A percentile compares a stretch with the other conserved stretches of the same genome.
Evolutionary conservation across 92 coral and sea anemone species (phyloP).

Genomic region (Palythoa grandis): DNA sequence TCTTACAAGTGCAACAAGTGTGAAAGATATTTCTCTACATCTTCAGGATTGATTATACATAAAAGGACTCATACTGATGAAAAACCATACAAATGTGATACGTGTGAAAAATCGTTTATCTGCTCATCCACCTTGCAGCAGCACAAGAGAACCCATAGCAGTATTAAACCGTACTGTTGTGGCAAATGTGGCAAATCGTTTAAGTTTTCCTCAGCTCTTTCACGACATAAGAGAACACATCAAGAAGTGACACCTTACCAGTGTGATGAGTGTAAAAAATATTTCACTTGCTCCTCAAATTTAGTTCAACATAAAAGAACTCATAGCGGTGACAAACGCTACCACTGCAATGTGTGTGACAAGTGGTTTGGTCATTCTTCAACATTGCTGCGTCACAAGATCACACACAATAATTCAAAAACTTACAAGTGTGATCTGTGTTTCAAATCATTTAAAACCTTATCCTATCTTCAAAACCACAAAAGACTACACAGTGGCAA

Average conservation of each 20-base stretch:
- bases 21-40: background rate
- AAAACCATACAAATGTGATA: background rate
- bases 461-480: background rate
- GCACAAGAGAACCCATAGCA: background rate
- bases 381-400: background rate
- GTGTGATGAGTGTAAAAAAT: background rate
- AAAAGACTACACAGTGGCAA: background rate
- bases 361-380: slow-evolving; percentile 7
- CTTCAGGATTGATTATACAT: background rate
- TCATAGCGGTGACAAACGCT: background rate
- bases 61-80: background rate
- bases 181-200: background rate
- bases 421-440: background rate
- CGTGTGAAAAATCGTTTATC: background rate
- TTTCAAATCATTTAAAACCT: background rate
- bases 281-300: background rate
- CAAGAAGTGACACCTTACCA: background rate
- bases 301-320: background rate
- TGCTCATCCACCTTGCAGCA: background rate
- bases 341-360: background rate
- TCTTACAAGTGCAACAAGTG: background rate
- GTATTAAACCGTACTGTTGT: background rate
- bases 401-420: background rate
- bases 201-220: background rate
- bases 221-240: background rate